Conservation (phyloP, 2,797 vertebrate species). For the Vultur gryphus region DNA sequence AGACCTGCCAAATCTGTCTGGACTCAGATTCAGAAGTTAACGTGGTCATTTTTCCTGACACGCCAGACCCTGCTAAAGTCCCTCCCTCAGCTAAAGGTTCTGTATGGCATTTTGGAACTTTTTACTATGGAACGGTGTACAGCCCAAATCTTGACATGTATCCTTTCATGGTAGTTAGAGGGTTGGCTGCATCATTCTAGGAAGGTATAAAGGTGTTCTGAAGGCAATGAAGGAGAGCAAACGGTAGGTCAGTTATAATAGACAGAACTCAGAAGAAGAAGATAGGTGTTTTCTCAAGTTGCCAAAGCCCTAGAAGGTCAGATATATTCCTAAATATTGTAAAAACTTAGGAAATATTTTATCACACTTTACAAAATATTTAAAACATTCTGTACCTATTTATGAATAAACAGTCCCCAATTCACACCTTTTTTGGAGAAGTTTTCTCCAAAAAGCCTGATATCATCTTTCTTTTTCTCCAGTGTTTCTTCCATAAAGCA, state of each 20-base stretch:
- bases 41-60: not conserved
- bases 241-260: not conserved
- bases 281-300: not conserved
- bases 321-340: not conserved
- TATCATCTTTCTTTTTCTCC: not conserved
- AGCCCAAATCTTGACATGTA: not conserved
- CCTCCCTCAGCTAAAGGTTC: not conserved
- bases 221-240: not conserved
- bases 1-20: not conserved
- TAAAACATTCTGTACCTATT: not conserved
- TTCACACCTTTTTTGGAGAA: not conserved
- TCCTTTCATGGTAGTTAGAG: not conserved
- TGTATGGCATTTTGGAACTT: not conserved
- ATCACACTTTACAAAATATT: not conserved
- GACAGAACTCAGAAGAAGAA: not conserved
- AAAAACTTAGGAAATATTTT: not conserved
- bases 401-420: not conserved
- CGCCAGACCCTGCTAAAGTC: not conserved
- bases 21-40: not conserved
- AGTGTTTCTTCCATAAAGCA: not conserved
- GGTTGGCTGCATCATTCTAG: not conserved
- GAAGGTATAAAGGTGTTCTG: not conserved
- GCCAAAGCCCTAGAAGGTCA: not conserved
- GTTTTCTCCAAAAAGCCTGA: not conserved
- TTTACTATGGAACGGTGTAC: not conserved